Evolutionary conservation across 2,113 vertebrate genomes (phyloP).

Genomic region (Gadus macrocephalus): DNA sequence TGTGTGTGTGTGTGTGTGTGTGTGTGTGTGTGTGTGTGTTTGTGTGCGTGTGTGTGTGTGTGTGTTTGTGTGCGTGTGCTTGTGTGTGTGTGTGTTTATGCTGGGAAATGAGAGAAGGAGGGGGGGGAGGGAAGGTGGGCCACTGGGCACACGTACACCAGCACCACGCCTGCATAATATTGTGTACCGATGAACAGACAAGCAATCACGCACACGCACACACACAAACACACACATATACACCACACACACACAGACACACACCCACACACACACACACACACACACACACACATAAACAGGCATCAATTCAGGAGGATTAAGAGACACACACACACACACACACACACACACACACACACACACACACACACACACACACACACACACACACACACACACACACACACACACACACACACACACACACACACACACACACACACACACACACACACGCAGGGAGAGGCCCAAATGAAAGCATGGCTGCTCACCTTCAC

Average conservation of each 20-base stretch:
- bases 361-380: not conserved
- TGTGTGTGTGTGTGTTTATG: too few species aligned
- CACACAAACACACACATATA: too few species aligned
- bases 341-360: too few species aligned
- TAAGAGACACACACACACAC: not conserved
- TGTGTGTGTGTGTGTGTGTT: too few species aligned
- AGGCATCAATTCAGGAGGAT: not conserved
- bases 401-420: constrained; percentile 10
- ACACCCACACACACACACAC: not conserved
- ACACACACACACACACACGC: constrained; percentile 12
- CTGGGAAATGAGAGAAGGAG: not conserved
- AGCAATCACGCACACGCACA: constrained; percentile 15
- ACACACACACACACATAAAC: constrained; percentile 11
- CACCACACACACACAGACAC: too few species aligned
- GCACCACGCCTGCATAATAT: constrained; percentile 8
- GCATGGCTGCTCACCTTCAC: constrained; percentile 19
- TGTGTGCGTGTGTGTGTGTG: too few species aligned
- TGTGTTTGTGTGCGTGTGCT: too few species aligned
- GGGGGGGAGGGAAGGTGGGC: constrained; percentile 20
- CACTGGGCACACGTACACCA: not conserved
- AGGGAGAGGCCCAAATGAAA: constrained; percentile 7
- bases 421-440: constrained; percentile 15
- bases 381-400: not conserved
- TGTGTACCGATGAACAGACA: constrained; percentile 22
- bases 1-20: too few species aligned